Evolutionary conservation across 2,888 invertebrate genomes (phyloP).

Genomic region (Hypomecis atomaria): DNA sequence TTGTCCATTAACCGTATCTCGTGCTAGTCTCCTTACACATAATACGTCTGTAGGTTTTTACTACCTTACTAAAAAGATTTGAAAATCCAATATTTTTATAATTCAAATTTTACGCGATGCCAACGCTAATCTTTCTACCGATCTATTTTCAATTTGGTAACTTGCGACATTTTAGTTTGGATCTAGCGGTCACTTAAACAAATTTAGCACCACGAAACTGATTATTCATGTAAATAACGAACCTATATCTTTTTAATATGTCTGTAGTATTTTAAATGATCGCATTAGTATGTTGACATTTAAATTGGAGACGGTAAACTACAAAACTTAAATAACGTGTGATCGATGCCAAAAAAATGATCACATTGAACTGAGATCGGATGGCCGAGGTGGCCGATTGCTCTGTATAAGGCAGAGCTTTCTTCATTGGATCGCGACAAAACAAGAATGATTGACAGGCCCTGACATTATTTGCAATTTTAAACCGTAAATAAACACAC

Average conservation of each 20-base stretch:
- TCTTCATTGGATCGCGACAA: slow-evolving; percentile 66
- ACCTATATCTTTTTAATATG: slow-evolving; percentile 35
- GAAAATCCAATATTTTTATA: slow-evolving; percentile 21
- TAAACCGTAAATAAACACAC: slow-evolving; percentile 63
- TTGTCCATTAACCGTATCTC: slow-evolving; percentile 63
- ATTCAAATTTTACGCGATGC: slow-evolving; percentile 5
- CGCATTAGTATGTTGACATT: slow-evolving; percentile 42
- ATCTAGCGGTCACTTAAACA: slow-evolving; percentile 8
- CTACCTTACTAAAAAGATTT: slow-evolving; percentile 20
- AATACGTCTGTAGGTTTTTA: slow-evolving; percentile 22
- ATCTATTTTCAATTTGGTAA: slow-evolving; percentile 11
- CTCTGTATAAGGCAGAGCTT: slow-evolving; percentile 65
- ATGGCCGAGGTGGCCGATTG: slow-evolving; percentile 41
- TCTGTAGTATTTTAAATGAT: slow-evolving; percentile 36
- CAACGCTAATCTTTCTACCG: slow-evolving; percentile 1
- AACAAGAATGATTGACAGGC: slow-evolving; percentile 75
- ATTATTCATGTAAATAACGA: slow-evolving; percentile 22
- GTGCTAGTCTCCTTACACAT: slow-evolving; percentile 22
- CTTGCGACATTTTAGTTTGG: neutral
- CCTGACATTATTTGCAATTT: slow-evolving; percentile 60
- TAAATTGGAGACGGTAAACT: slow-evolving; percentile 39
- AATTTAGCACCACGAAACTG: slow-evolving; percentile 12
- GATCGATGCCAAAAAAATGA: slow-evolving; percentile 50
- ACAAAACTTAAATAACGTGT: slow-evolving; percentile 32
- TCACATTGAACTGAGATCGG: slow-evolving; percentile 47